Percentiles rank a stretch among this genome's conserved stretches.
Evolutionary conservation across 2,888 invertebrate species (phyloP).

Genomic region (Campoletis raptor): DNA sequence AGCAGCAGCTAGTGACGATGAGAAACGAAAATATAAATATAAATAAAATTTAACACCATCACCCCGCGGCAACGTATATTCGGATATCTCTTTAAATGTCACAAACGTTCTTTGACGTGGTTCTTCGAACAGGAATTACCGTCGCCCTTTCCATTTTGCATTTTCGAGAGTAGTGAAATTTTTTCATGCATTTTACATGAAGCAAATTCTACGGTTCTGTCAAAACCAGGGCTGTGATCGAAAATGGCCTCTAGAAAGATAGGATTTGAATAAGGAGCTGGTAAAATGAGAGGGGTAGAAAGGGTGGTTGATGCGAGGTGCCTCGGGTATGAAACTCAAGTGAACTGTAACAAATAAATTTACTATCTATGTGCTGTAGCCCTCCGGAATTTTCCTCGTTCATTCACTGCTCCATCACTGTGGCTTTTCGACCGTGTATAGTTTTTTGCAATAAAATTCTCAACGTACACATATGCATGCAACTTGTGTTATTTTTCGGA

Average conservation of each 20-base stretch:
- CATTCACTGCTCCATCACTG: slow-evolving; percentile 42
- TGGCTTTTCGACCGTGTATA: slow-evolving; percentile 61
- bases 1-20: not conserved
- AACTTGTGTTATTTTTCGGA: slow-evolving; percentile 34
- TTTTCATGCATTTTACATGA: slow-evolving; percentile 79
- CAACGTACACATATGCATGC: not conserved
- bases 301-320: slow-evolving; percentile 63
- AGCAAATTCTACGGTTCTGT: slow-evolving; percentile 77
- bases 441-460: slow-evolving; percentile 41
- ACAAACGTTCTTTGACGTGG: slow-evolving; percentile 46
- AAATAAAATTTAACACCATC: slow-evolving; percentile 1
- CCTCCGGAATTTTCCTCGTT: slow-evolving; percentile 41
- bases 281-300: slow-evolving; percentile 64
- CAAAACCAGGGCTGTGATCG: slow-evolving; percentile 81
- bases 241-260: slow-evolving; percentile 80
- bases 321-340: slow-evolving; percentile 72
- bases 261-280: slow-evolving; percentile 79
- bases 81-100: slow-evolving; percentile 62
- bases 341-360: slow-evolving; percentile 80
- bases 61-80: not conserved
- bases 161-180: slow-evolving; percentile 67
- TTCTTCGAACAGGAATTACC: slow-evolving; percentile 66
- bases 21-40: slow-evolving; percentile 5
- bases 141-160: slow-evolving; percentile 64
- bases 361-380: slow-evolving; percentile 61